Conservation (phyloP, 2,797 vertebrate species). For the Fringilla coelebs region DNA sequence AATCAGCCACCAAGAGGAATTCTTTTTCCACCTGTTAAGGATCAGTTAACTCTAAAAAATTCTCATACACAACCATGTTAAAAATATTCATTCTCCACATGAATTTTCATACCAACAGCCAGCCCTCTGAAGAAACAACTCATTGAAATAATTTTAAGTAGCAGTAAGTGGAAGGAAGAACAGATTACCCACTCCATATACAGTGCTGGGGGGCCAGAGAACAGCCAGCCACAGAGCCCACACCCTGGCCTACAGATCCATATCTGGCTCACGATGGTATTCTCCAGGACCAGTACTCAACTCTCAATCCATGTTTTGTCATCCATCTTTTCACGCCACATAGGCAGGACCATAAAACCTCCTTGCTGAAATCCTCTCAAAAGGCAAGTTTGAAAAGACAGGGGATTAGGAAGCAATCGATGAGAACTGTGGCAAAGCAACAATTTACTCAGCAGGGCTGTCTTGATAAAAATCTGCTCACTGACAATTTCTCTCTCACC, state of each 20-base stretch:
- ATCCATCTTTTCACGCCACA: not conserved
- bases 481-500: not conserved
- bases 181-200: not conserved
- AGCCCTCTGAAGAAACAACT: not conserved
- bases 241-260: not conserved
- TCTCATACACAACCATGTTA: not conserved
- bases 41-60: not conserved
- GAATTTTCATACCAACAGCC: not conserved
- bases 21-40: not conserved
- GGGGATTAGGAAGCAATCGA: conserved; percentile 20
- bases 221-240: not conserved
- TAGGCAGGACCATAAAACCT: not conserved
- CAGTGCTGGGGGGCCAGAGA: not conserved
- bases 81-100: not conserved
- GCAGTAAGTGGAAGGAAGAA: not conserved
- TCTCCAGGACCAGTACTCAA: not conserved
- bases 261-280: not conserved
- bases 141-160: not conserved
- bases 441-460: conserved; percentile 44
- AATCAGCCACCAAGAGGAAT: not conserved
- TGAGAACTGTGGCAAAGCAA: not conserved
- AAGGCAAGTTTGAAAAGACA: not conserved
- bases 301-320: not conserved
- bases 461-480: conserved; percentile 17
- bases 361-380: conserved; percentile 20